Base-by-base conservation (phyloP, 1,140 invertebrate genomes). In the Caenorhabditis latens region DNA sequence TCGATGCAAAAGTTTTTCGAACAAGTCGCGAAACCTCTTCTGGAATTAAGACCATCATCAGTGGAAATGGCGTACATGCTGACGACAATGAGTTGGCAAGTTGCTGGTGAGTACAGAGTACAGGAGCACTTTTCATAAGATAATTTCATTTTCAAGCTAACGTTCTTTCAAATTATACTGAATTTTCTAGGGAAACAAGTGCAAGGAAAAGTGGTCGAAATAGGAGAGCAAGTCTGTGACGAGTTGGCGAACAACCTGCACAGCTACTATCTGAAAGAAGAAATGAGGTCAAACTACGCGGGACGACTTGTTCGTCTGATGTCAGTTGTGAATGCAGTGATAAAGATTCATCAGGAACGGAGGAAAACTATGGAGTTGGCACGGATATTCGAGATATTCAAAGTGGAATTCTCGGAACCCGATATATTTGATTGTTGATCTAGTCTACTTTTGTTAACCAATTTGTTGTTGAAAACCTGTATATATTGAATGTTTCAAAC, bases 371-470 rank as follows among this genome's bases (percentile, higher is more conserved):
- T 79, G 43, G 71, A 79, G 71, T 50, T 79, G 71, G 71, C 46
- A 9, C 50, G 71, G 24, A 48, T 79, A 24, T 79, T 79, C 13
- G 71, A 79, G 24, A n/a, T 79, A 21, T 79, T 79, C 24, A 79
- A 79, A 53, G 71, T 79, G 6, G 71, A 79, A 24, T 79, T 79
- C 24, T 79, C 71, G 13, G 71, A 79, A n/a, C 71, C 71, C 9
- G 71, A 79, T 50, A 79, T 79, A 14, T 79, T 79, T 79, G 71
- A 79, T 50, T 79, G 71, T 50, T 79, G 40, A 53, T 71, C 16
- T 71, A 32, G 32, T 32, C 32, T 32, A 32, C 3, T 32, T 32
- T 65, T 65, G 57, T 58, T 63, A 63, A 9, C 1, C 24, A 40
- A 21, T 4, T 40, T 13, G 0, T 19, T 58, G 6, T n/a, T 19